Conservation (phyloP, 2,888 invertebrate species). For the Cyclophora punctaria region DNA sequence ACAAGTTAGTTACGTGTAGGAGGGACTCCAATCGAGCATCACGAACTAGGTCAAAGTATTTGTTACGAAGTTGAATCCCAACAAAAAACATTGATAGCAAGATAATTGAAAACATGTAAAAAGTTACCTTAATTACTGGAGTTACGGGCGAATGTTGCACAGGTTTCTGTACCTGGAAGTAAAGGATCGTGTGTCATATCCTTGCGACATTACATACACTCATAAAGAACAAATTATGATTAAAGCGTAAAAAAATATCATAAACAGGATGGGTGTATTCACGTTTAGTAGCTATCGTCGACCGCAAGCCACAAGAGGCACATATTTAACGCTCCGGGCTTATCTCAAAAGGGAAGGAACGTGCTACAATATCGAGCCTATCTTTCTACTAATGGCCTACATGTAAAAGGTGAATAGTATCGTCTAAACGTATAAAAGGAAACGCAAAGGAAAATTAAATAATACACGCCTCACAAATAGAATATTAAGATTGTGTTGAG, state of each 20-base stretch:
- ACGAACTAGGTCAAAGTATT: too few species aligned
- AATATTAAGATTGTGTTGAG: too few species aligned
- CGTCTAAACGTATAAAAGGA: slow-evolving; percentile 32
- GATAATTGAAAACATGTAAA: too few species aligned
- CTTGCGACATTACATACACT: slow-evolving; percentile 13
- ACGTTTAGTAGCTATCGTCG: slow-evolving; percentile 39
- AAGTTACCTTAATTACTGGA: too few species aligned
- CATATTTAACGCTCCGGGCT: slow-evolving; percentile 56
- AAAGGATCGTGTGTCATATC: slow-evolving; percentile 16
- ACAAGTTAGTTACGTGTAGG: too few species aligned
- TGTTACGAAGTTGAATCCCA: too few species aligned
- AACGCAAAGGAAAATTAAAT: slow-evolving; percentile 32
- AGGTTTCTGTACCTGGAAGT: slow-evolving; percentile 25
- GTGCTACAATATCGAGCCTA: slow-evolving; percentile 60
- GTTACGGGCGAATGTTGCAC: too few species aligned
- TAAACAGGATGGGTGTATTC: slow-evolving; percentile 28
- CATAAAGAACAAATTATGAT: slow-evolving; percentile 23
- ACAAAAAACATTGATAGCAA: too few species aligned
- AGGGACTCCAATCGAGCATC: too few species aligned
- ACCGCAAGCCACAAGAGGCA: slow-evolving; percentile 48
- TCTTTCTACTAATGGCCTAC: slow-evolving; percentile 66
- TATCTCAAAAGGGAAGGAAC: slow-evolving; percentile 51
- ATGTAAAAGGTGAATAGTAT: slow-evolving; percentile 67
- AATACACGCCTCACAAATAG: too few species aligned
- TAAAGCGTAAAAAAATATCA: slow-evolving; percentile 28